phyloP scores from a whole-genome alignment of 1,140 invertebrate species.

The Uloborus diversus region DNA sequence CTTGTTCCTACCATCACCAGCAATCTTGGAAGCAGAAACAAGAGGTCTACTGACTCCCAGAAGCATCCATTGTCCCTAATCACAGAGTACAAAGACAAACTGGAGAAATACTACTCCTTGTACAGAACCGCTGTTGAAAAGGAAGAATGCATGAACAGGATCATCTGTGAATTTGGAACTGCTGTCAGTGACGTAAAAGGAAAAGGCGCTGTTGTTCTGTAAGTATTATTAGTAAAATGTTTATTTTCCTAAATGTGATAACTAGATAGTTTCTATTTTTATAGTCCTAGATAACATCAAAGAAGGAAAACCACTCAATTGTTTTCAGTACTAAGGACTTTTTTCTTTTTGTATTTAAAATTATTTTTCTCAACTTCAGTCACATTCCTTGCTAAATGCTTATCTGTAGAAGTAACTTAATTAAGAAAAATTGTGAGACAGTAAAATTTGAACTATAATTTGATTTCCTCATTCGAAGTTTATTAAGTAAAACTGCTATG shows the following conservation, averaged over 20 bases:
- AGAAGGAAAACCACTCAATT: too few relatives aligned
- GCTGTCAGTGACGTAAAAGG: constrained; percentile 61
- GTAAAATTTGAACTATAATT: too few relatives aligned
- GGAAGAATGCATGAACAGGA: constrained; percentile 62
- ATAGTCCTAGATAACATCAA: too few relatives aligned
- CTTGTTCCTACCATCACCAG: constrained; percentile 61
- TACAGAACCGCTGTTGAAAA: constrained; percentile 61
- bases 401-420: too few relatives aligned
- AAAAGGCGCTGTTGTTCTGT: constrained; percentile 60
- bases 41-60: constrained; percentile 7
- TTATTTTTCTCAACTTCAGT: too few relatives aligned
- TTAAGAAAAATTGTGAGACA: too few relatives aligned
- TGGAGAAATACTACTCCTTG: constrained; percentile 60
- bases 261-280: not conserved
- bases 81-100: constrained; percentile 58
- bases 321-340: too few relatives aligned
- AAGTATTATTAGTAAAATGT: constrained; percentile 58
- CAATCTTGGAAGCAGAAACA: constrained; percentile 46
- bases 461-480: too few relatives aligned
- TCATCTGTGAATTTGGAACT: constrained; percentile 62
- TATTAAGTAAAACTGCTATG: too few relatives aligned
- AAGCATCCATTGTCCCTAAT: constrained; percentile 26
- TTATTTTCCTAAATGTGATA: constrained; percentile 11
- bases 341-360: too few relatives aligned
- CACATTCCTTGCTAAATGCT: too few relatives aligned